Evolutionary conservation across 2,888 invertebrate genomes (phyloP), one percentile per base, ranked within the genome.

Genomic region (Dilophus febrilis): DNA sequence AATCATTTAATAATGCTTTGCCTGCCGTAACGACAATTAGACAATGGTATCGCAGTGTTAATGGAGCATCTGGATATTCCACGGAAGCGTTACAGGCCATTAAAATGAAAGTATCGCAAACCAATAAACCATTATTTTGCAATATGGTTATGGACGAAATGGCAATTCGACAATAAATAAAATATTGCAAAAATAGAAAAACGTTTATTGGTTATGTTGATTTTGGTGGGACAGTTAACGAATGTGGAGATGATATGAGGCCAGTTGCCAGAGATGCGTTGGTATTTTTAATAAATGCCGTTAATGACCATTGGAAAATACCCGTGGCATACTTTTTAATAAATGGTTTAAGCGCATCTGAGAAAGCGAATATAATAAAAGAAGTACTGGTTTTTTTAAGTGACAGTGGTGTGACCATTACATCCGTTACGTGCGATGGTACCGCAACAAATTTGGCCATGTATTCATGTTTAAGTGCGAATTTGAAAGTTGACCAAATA

Each of bases 1-100:
- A 53, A 46, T 47, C 45, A 34, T 59, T 55, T 45, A 42, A 51
- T 12, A 49, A 49, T 7, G 43, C 43, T 38, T 42, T 56, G 13
- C 56, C 58, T 18, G 51, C 52, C 44, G 40, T 44, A 6, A 46
- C 46, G 16, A 55, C 53, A 3, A 47, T 58, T 8, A 44, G 49
- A 29, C 53, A 48, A 30, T 59, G 56, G 58, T 55, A 53, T 36
- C 35, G 44, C 22, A 45, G 44, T 10, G 43, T 55, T 19, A 47
- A 55, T 44, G 53, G 49, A 5, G 37, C n/a, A n/a, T n/a, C 57
- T 4, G 56, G 57, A 4, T 54, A 58, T 42, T 16, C 29, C 10
- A 38, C 12, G 8, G 31, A 38, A 30, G 31, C 38, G 8, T 38
- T 38, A 49, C 4, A n/a, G 22, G 31, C 38, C 13, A 7, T 38